Evolutionary conservation across 2,888 invertebrate species (phyloP), one percentile per base, ranked within the genome.

Genomic region (Orthonevra nobilis): DNA sequence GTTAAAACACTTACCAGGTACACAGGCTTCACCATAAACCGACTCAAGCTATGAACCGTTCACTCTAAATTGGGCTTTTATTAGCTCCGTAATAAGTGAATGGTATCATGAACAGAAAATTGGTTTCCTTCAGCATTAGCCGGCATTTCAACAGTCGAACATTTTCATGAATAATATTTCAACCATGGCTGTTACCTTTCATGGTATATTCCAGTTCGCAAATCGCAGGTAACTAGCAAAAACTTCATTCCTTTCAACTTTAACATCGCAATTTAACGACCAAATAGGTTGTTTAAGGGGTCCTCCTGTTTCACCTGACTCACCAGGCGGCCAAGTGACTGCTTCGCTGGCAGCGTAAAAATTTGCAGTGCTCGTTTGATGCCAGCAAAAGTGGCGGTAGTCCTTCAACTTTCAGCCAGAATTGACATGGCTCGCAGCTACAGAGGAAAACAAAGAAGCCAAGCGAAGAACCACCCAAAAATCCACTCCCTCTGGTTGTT

Each of bases 301-400:
- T 36, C 40, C 17, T 34, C 40, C 15, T 40, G 38, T 17, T 28
- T 23, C 38, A 56, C 28, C 14, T 30, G 15, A 19, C 48, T 34
- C 20, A 20, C 20, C n/a, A 7, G 12, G 7, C 10, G 1, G 6
- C 9, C 20, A 10, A 30, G 15, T 48, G 9, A 14, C 1, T 26
- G 9, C 14, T 44, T 7, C n/a, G 3, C 14, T 34, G 7, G 14
- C n/a, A 2, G 26, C 17, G 17, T 40, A 7, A 56, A 9, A 17
- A 17, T 40, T 56, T 40, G 12, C 38, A 40, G 28, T 56, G 38
- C 17, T 28, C 28, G 28, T 17, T 56, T 56, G 38, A 56, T 28
- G 54, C 54, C 54, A 56, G 17, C 19, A 26, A 28, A 15, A 19
- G 40, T 17, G 26, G 54, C n/a, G 12, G 40, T 17, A 15, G 28